A percentile compares a stretch with the other conserved stretches of the same genome.
phyloP scores from a whole-genome alignment of 1,140 invertebrate species.

The Bombyx mori region ASM3026992v2 NC_085107.1:4789501-4790000 shows the following conservation, averaged over 20 bases:
- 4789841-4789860: constrained; percentile 36
- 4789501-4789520: too few relatives aligned
- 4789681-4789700: neutral
- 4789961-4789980: constrained; percentile 22
- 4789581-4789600: too few relatives aligned
- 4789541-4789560: too few relatives aligned
- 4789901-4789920: constrained; percentile 36
- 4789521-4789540: too few relatives aligned
- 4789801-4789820: constrained; percentile 63
- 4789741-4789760: constrained; percentile 27
- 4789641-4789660: constrained; percentile 4
- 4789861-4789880: constrained; percentile 63
- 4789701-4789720: constrained; percentile 7
- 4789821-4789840: constrained; percentile 4
- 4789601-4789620: too few relatives aligned
- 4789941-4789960: constrained; percentile 32
- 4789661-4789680: neutral
- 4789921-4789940: constrained; percentile 32
- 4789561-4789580: too few relatives aligned
- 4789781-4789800: constrained; percentile 50
- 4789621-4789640: neutral
- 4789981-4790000: constrained; percentile 21
- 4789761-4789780: constrained; percentile 56
- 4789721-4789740: constrained; percentile 6
- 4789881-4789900: constrained; percentile 45